A percentile compares a stretch with the other conserved stretches of the same genome.
Conservation (phyloP, 2,113 vertebrate genomes). For the Rhipidura dahli region DNA sequence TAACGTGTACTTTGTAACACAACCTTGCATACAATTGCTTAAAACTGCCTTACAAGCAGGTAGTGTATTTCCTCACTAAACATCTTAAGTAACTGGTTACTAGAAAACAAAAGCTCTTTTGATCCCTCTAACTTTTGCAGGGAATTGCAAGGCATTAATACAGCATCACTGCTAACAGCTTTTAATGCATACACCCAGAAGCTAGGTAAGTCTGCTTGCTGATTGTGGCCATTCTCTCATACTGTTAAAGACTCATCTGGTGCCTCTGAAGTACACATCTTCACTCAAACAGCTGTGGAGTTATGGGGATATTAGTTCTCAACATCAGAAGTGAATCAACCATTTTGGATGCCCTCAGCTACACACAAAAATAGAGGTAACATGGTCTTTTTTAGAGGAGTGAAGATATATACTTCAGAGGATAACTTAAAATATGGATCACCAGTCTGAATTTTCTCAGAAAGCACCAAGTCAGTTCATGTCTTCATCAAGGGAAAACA, state of each 20-base stretch:
- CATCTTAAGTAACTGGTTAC: not conserved
- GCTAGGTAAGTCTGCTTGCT: rapidly evolving
- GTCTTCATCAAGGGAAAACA: not conserved
- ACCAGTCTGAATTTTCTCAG: not conserved
- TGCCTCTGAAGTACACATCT: not conserved
- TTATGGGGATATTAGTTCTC: not conserved
- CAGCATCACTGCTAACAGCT: not conserved
- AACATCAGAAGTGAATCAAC: not conserved
- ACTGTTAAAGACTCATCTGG: not conserved
- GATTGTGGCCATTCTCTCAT: not conserved
- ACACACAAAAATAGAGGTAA: not conserved
- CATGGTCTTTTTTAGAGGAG: not conserved
- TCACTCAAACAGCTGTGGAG: not conserved
- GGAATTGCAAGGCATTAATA: not conserved
- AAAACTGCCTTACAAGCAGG: not conserved
- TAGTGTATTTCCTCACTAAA: not conserved
- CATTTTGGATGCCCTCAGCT: not conserved
- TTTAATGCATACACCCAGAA: not conserved
- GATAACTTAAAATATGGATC: not conserved
- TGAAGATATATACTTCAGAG: not conserved
- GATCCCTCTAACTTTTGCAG: not conserved
- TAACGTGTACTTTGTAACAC: not conserved
- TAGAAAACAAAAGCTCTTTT: not conserved
- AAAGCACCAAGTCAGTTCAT: not conserved
- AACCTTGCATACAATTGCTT: not conserved